phyloP scores from a whole-genome alignment of 2,888 invertebrate genomes.

The Nomada fucata region DNA sequence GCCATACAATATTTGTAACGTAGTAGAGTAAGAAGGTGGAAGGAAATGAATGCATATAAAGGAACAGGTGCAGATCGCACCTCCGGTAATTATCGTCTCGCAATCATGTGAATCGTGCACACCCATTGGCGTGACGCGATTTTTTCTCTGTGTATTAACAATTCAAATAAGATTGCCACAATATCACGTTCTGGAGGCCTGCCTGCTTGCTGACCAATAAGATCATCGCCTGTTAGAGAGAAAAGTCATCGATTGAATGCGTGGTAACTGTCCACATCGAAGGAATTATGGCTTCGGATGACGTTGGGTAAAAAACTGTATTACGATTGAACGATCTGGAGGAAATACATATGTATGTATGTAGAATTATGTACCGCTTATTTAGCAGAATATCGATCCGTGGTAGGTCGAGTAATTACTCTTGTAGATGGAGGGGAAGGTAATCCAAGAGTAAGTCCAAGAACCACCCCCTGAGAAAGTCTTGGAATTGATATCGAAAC shows the following conservation, averaged over 20 bases:
- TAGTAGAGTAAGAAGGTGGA: neutral
- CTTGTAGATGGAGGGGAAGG: conserved; percentile 20
- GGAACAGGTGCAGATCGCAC: conserved; percentile 35
- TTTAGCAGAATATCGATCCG: conserved; percentile 30
- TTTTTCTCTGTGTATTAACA: conserved; percentile 75
- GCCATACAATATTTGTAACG: too few relatives aligned
- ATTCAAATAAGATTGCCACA: conserved; percentile 83
- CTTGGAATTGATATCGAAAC: conserved; percentile 12
- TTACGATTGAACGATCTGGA: conserved; percentile 19
- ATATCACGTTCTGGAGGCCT: conserved; percentile 83
- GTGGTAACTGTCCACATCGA: conserved; percentile 39
- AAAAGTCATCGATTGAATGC: conserved; percentile 55
- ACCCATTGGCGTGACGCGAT: conserved; percentile 54
- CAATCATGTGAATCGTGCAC: conserved; percentile 51
- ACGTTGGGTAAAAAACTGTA: conserved; percentile 31
- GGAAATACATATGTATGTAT: conserved; percentile 6
- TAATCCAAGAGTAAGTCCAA: conserved; percentile 39
- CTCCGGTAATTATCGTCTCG: conserved; percentile 36
- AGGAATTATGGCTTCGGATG: conserved; percentile 41
- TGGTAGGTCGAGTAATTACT: conserved; percentile 38
- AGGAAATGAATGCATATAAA: neutral
- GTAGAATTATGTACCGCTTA: conserved; percentile 11
- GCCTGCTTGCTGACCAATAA: conserved; percentile 78
- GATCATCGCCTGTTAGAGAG: conserved; percentile 58
- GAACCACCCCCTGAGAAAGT: conserved; percentile 26